phyloP scores from a whole-genome alignment of 2,888 invertebrate genomes.

The Clistopyga incitator region DNA sequence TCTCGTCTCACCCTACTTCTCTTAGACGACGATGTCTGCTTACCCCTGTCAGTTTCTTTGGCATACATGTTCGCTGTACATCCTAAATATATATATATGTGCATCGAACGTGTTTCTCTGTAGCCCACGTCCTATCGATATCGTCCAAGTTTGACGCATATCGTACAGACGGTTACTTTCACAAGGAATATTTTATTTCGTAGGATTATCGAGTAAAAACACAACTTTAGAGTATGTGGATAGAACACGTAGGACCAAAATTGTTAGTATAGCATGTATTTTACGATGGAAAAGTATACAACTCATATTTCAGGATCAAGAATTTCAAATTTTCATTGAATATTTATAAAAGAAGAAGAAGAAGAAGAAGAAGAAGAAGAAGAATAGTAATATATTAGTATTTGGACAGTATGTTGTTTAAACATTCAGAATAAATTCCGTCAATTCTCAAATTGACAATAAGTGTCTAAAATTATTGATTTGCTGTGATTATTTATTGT shows the following conservation, averaged over 20 bases:
- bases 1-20: constrained; percentile 24
- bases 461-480: no score
- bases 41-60: constrained; percentile 16
- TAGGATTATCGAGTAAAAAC: background rate
- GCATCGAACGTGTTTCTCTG: constrained; percentile 36
- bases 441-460: no score
- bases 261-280: no score
- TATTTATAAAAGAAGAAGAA: no score
- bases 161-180: constrained; percentile 18
- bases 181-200: constrained; percentile 47
- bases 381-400: no score
- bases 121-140: constrained; percentile 58
- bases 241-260: background rate
- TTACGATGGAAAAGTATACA: no score
- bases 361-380: no score
- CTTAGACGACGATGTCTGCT: constrained; percentile 32
- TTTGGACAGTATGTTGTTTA: no score
- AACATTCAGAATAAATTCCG: no score
- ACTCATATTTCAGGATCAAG: no score
- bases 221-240: background rate
- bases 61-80: constrained; percentile 2
- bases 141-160: constrained; percentile 36
- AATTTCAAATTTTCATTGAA: no score
- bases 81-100: constrained; percentile 25
- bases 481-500: no score